Base-by-base conservation (phyloP, 2,888 invertebrate genomes). In the Drosophila prolongata region DNA sequence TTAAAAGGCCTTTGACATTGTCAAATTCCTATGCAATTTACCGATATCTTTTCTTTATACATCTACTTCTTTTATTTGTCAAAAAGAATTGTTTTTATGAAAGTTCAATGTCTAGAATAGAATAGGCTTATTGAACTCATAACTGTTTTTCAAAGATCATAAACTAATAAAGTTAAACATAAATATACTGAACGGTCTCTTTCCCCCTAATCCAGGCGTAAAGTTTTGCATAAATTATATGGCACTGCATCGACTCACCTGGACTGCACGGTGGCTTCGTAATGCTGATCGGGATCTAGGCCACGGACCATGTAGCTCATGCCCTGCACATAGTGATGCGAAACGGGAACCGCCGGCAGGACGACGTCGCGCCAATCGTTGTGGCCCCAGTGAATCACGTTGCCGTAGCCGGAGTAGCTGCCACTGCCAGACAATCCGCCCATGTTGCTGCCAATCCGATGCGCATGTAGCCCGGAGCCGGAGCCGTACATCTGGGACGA, bases 291-390 rank as follows among this genome's bases (percentile, higher is more conserved):
- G 13, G 95, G 94, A 87, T 95, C 95, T 80, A 95, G 92, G 56
- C 94, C 94, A 77, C 94, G 93, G 88, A 95, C 95, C 91, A 95
- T 93, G 91, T 95, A 95, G 80, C 94, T 94, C 94, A 95, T 95
- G 79, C 94, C 93, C 89, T 95, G 95, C 47, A 94, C 92, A 77
- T 93, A 94, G 71, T 93, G 93, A 87, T 93, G 94, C 59, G 92
- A 92, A 49, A 91, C 89, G 55, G 93, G 93, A 65, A 93, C 90
- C 46, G 94, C 94, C 13, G 94, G 94, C 73, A 94, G 89, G 67
- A 94, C 94, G 53, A 94, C 94, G 87, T 94, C 93, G 74, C 94
- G 92, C 94, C 94, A 94, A 82, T 94, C 94, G 76, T 93, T 93
- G 78, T 93, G 92, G 69, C 91, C 91, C 91, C 92, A 92, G 79